Evolutionary conservation across 1,140 invertebrate genomes (phyloP).

Genomic region (Ephestia elutella): DNA sequence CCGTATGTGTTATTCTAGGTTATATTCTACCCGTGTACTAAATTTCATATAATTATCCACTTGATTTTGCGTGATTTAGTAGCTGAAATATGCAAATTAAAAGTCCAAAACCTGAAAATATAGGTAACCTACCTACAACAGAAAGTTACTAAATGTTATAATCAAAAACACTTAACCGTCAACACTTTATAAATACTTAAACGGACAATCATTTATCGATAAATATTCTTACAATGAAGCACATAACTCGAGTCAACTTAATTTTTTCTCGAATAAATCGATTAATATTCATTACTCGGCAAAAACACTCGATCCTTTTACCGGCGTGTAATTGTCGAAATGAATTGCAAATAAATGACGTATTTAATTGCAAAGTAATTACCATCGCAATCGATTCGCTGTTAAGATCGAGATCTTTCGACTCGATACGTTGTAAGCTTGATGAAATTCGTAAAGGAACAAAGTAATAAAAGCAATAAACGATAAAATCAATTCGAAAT

Average conservation of each 20-base stretch:
- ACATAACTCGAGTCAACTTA: neutral
- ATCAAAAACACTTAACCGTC: neutral
- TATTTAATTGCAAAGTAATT: constrained; percentile 4
- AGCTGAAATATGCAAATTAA: too few relatives aligned
- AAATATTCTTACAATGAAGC: neutral
- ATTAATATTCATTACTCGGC: constrained; percentile 5
- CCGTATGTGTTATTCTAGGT: too few relatives aligned
- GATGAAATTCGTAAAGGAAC: neutral
- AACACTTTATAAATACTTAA: neutral
- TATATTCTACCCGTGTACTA: too few relatives aligned
- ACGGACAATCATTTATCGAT: neutral
- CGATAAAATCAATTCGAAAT: neutral
- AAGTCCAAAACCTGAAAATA: too few relatives aligned
- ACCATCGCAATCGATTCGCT: neutral
- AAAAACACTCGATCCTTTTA: neutral
- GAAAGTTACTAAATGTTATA: too few relatives aligned
- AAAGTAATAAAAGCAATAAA: neutral
- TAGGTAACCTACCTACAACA: too few relatives aligned
- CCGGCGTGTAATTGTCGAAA: neutral
- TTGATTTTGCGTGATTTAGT: too few relatives aligned
- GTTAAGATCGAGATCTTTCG: neutral
- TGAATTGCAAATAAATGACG: constrained; percentile 4
- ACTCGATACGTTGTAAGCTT: too few relatives aligned
- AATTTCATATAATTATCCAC: too few relatives aligned
- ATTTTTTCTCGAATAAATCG: constrained; percentile 1